Evolutionary conservation across 2,113 vertebrate species (phyloP), one percentile per base, ranked within the genome.

Genomic region (Potamarius usumacintae): DNA sequence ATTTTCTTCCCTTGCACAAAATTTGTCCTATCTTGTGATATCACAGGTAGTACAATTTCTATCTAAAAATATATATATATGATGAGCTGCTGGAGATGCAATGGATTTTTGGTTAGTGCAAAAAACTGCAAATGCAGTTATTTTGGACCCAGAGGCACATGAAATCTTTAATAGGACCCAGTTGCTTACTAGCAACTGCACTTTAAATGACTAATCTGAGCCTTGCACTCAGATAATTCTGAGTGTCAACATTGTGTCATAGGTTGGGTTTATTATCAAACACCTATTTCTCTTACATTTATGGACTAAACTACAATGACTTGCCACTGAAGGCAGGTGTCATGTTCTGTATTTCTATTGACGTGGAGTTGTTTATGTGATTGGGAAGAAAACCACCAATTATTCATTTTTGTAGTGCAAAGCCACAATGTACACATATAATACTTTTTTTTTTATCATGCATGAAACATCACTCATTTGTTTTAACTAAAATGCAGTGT

Each of bases 401-500:
- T 50, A 79, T 60, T 85, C 52, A 11, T 57, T 48, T 85, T 82
- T 90, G 82, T 86, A 74, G 79, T 85, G 30, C 80, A 87, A 83
- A 88, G 55, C 79, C 63, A 87, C 60, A 83, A 82, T 65, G 67
- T n/a, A 72, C 7, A 74, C 30, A 89, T 17, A 22, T 55, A 65
- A 34, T 84, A 53, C 83, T 82, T 82, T 85, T 82, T 30, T 53
- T 87, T 30, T 69, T 57, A 53, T 57, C 10, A 58, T 90, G 27
- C 85, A 91, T 84, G 82, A 83, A 85, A 78, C 87, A 67, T 85
- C 30, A 85, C 25, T 84, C 30, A 48, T 78, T 88, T 71, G 69
- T 91, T 92, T 81, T 89, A 90, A 90, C 85, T 83, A 22, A 90
- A 90, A 91, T 83, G 14, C 60, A 86, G 90, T 93, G 89, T 93